Evolutionary conservation across 2,113 vertebrate species (phyloP), one percentile per base, ranked within the genome.

Genomic region (Isichthys henryi): DNA sequence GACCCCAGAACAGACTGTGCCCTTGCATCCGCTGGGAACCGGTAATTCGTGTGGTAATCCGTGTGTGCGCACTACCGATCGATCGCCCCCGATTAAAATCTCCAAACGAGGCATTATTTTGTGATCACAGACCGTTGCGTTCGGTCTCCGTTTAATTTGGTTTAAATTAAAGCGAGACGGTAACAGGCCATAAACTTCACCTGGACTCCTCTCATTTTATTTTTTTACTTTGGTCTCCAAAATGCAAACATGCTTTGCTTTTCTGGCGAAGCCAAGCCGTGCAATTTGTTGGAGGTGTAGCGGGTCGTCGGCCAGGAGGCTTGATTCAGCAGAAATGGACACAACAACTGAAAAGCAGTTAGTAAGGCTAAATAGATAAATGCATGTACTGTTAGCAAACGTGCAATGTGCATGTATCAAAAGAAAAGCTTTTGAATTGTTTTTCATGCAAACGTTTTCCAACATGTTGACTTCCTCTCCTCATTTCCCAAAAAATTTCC

Each of bases 81-180:
- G 35, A 31, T 31, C 10, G 62, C 27, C 27, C 62, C 62, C 62
- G 62, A 17, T 89, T 86, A 87, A 52, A 43, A n/a, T 86, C 45
- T 23, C 66, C 46, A 89, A 53, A 89, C 21, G 21, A 70, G 89
- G 11, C 43, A 23, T 52, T 66, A 82, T 89, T 21, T 17, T n/a
- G 45, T 82, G 35, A 53, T 87, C 50, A 56, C 31, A 53, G 46
- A 49, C 46, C 27, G 15, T n/a, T 80, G 35, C 11, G 0, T 56
- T n/a, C 58, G 5, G 27, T 39, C 8, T 89, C n/a, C 62, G 82
- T 86, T 86, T 74, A 46, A 89, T 86, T 74, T 86, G 58, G 89
- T 70, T 74, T 48, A 70, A 23, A n/a, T 27, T 48, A 62, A n/a
- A 10, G 83, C n/a, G 35, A 77, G 43, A 39, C 27, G 9, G 58